A percentile compares a stretch with the other conserved stretches of the same genome.
These are phyloP conservation scores for Tyria jacobaeae DNA, from an alignment of 2,888 invertebrate genomes.

Conservation along the genomic window DNA sequence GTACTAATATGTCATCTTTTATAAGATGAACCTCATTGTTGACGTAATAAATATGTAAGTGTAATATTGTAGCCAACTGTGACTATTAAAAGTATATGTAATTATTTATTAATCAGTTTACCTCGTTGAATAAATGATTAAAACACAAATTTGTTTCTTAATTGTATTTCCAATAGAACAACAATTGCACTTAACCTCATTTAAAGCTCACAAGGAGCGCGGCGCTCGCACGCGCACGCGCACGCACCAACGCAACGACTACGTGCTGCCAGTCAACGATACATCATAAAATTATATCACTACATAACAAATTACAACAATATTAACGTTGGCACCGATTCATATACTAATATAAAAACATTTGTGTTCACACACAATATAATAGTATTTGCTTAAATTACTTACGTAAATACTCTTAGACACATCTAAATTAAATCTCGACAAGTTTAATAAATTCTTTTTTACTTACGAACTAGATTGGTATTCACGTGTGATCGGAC, in stretches of 20 bases:
- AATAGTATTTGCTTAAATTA: conserved; percentile 84
- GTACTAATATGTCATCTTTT: conserved; percentile 12
- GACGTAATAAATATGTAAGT: conserved; percentile 29
- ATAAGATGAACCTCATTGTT: conserved; percentile 7
- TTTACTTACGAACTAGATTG: conserved; percentile 75
- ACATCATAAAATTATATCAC: conserved; percentile 82
- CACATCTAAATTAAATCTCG: conserved; percentile 82
- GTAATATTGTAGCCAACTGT: conserved; percentile 23
- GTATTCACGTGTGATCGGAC: conserved; percentile 69
- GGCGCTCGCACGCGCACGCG: conserved; percentile 25
- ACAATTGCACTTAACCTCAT: conserved; percentile 81
- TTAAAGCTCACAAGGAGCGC: conserved; percentile 75
- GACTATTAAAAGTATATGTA: conserved; percentile 29
- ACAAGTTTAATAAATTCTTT: conserved; percentile 80
- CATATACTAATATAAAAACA: conserved; percentile 81
- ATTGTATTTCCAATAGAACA: conserved; percentile 84
- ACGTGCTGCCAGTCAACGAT: conserved; percentile 79
- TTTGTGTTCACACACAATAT: conserved; percentile 82
- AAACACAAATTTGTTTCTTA: conserved; percentile 71
- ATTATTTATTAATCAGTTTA: conserved; percentile 42
- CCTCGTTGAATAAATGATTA: conserved; percentile 48
- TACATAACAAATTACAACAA: conserved; percentile 86
- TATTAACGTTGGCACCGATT: conserved; percentile 86
- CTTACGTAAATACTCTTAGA: conserved; percentile 80
- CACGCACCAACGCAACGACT: conserved; percentile 50